These are phyloP conservation scores for Latheticus oryzae DNA, from an alignment of 2,888 invertebrate genomes.

Conservation along the genomic window DNA sequence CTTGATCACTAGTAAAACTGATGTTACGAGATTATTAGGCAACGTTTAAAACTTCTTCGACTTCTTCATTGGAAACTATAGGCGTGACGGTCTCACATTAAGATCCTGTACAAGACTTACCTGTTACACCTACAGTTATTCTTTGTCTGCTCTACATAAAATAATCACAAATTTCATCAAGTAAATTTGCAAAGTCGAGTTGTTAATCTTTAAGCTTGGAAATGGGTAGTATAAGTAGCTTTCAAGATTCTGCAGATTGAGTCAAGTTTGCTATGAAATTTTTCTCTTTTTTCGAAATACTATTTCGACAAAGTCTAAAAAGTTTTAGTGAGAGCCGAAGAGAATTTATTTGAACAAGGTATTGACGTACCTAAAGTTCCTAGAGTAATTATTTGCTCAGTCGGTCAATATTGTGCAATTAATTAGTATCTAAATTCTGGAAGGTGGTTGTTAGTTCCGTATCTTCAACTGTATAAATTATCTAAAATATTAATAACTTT, in stretches of 20 bases:
- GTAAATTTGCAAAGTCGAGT: too few species aligned
- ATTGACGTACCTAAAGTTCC: too few species aligned
- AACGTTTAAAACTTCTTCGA: constrained; percentile 50
- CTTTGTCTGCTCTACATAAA: constrained; percentile 52
- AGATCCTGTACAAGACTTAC: constrained; percentile 55
- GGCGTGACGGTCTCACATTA: constrained; percentile 55
- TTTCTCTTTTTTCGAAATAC: too few species aligned
- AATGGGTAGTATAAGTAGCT: too few species aligned
- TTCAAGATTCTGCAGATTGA: too few species aligned
- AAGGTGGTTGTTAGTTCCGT: constrained; percentile 4
- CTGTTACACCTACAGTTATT: constrained; percentile 58
- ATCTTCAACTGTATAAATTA: too few species aligned
- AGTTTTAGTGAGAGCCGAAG: too few species aligned
- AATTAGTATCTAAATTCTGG: constrained; percentile 12
- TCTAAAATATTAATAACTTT: too few species aligned
- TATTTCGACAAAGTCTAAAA: too few species aligned
- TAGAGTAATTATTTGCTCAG: constrained; percentile 5
- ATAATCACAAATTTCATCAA: constrained; percentile 44
- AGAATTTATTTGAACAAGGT: too few species aligned
- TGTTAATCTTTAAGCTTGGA: too few species aligned
- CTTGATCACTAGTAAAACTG: constrained; percentile 43
- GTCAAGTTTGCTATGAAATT: too few species aligned
- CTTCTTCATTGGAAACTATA: constrained; percentile 52
- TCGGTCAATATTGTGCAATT: constrained; percentile 14
- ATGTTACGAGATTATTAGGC: constrained; percentile 49